Percentiles rank a stretch among this genome's conserved stretches.
Evolutionary conservation across 2,113 vertebrate species (phyloP).

Genomic region (Cynoglossus semilaevis): DNA sequence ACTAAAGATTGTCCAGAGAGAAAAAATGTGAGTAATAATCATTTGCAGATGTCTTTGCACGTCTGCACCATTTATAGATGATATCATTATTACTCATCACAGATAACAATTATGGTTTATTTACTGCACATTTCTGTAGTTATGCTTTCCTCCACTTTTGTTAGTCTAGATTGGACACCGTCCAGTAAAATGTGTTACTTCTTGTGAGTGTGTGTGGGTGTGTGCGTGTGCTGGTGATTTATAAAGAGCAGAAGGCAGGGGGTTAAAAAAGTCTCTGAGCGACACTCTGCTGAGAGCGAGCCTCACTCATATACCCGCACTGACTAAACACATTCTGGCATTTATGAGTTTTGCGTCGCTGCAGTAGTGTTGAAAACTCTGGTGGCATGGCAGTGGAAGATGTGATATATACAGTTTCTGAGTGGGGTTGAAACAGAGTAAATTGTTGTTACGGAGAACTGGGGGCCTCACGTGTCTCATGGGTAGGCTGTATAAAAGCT

Average conservation of each 20-base stretch:
- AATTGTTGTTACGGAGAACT: conserved; percentile 20
- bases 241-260: conserved; percentile 28
- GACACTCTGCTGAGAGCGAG: conserved; percentile 36
- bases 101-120: neutral
- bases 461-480: conserved; percentile 31
- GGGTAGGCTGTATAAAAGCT: conserved; percentile 14
- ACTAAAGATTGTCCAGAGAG: neutral
- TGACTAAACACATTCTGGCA: conserved; percentile 46
- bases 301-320: conserved; percentile 23
- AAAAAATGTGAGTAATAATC: conserved; percentile 2
- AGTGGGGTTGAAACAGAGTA: conserved; percentile 27
- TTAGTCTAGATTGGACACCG: conserved; percentile 14
- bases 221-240: conserved; percentile 41
- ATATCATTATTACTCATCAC: neutral
- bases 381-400: conserved; percentile 15
- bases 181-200: conserved; percentile 25
- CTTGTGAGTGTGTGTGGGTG: too few relatives aligned
- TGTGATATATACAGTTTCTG: conserved; percentile 44
- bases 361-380: conserved; percentile 36
- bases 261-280: conserved; percentile 24
- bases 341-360: conserved; percentile 56
- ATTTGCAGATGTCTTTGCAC: neutral
- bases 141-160: conserved; percentile 1
- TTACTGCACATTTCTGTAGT: neutral
- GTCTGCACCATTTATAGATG: neutral